Base-by-base conservation (phyloP, 2,888 invertebrate genomes). In the Lithosia quadra region DNA sequence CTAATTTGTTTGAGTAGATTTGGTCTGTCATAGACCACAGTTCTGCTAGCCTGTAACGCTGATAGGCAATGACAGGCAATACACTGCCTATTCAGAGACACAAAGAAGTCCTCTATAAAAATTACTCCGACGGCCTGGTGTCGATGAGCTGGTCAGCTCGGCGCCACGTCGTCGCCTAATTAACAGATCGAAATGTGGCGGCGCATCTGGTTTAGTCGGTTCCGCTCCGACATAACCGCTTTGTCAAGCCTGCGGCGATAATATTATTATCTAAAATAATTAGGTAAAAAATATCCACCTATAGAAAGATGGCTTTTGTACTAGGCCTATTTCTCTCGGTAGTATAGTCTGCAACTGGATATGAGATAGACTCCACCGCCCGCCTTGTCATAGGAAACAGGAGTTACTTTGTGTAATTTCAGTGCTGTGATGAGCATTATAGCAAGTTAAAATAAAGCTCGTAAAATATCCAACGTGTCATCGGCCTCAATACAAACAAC, bases 401-500 rank as follows among this genome's bases (percentile, higher is more conserved):
- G 2, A 39, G n/a, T n/a, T n/a, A 39, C 13, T 13, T 13, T 39
- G 15, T 39, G 39, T 39, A 15, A 39, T 39, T 39, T 15, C 15
- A 39, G 18, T 43, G 43, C 0, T 43, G 43, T 43, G 43, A 13
- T 1, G 15, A 39, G 43, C 36, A 36, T 36, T 36, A n/a, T n/a
- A n/a, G n/a, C n/a, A n/a, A n/a, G n/a, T n/a, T n/a, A n/a, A n/a
- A n/a, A n/a, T n/a, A n/a, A n/a, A n/a, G n/a, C n/a, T n/a, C 21
- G 28, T 56, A 56, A 56, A 22, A 56, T 13, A 55, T 56, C 13
- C 56, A 33, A 4, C n/a, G n/a, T 63, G 62, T 63, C 33, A n/a
- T 33, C 33, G 53, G 53, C 49, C 62, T 53, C 22, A 53, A 65
- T 33, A n/a, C 55, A 55, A 66, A 66, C 59, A 60, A 61, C 34